These are phyloP conservation scores for Macrosoma leucophasiata DNA, from an alignment of 2,888 invertebrate genomes.

Conservation along the genomic window DNA sequence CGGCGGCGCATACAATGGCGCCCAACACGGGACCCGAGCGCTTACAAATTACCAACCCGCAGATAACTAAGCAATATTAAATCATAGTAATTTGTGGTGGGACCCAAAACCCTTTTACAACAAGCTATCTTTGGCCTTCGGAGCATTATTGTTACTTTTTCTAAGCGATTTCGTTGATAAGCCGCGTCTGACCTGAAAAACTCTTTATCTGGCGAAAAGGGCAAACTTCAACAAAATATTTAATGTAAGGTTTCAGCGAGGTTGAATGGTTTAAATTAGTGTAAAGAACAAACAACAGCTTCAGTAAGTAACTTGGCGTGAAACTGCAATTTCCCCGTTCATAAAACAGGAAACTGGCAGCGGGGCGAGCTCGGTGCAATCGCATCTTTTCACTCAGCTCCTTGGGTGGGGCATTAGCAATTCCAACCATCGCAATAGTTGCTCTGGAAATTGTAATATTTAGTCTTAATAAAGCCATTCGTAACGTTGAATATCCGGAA, in stretches of 20 bases:
- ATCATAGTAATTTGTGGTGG: slow-evolving; percentile 74
- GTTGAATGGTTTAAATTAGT: slow-evolving; percentile 48
- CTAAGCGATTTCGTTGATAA: slow-evolving; percentile 35
- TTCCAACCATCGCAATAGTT: slow-evolving; percentile 63
- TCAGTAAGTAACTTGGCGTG: slow-evolving; percentile 45
- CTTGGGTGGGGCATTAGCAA: slow-evolving; percentile 60
- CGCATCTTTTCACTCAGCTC: slow-evolving; percentile 62
- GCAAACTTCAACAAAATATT: too few relatives aligned
- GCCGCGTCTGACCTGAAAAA: slow-evolving; percentile 11
- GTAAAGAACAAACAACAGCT: slow-evolving; percentile 45
- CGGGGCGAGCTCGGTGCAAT: slow-evolving; percentile 45
- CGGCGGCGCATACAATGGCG: slow-evolving; percentile 67
- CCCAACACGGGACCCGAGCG: slow-evolving; percentile 55
- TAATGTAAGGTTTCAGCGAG: slow-evolving; percentile 20
- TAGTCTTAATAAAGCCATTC: slow-evolving; percentile 71
- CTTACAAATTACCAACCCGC: slow-evolving; percentile 72
- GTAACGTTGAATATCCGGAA: slow-evolving; percentile 63
- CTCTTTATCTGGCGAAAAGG: too few relatives aligned
- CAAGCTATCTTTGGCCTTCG: slow-evolving; percentile 49
- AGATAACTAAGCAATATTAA: slow-evolving; percentile 76
- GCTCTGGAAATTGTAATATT: slow-evolving; percentile 68
- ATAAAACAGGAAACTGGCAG: slow-evolving; percentile 54
- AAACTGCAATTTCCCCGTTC: slow-evolving; percentile 62
- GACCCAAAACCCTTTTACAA: slow-evolving; percentile 55
- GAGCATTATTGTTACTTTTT: slow-evolving; percentile 45